Evolutionary conservation across 2,888 invertebrate species (phyloP).

Genomic region (Agapetus fuscipes): DNA sequence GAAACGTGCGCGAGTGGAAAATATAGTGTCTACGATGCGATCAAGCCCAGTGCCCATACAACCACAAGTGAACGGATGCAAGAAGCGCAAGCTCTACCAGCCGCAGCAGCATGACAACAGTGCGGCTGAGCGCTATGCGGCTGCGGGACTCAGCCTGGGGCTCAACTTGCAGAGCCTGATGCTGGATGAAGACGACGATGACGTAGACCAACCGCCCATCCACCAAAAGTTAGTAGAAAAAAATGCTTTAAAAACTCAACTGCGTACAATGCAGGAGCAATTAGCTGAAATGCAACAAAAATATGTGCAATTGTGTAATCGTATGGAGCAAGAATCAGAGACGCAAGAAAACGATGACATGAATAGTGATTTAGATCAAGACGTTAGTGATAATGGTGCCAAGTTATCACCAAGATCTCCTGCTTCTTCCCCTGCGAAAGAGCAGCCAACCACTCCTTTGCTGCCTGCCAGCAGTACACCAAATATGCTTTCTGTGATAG

Average conservation of each 20-base stretch:
- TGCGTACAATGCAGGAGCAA: conserved; percentile 82
- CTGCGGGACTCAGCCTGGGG: conserved; percentile 47
- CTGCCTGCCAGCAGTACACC: conserved; percentile 41
- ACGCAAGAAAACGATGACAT: conserved; percentile 66
- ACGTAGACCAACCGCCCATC: conserved; percentile 65
- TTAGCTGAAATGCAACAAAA: conserved; percentile 86
- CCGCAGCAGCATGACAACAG: conserved; percentile 81
- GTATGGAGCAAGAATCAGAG: conserved; percentile 72
- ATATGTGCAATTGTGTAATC: conserved; percentile 77
- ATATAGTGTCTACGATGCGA: conserved; percentile 90
- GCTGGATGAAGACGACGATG: conserved; percentile 59
- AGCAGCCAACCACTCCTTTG: conserved; percentile 39
- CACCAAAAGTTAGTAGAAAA: conserved; percentile 80
- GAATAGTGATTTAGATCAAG: conserved; percentile 55
- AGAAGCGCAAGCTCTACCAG: conserved; percentile 91
- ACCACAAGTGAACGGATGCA: conserved; percentile 81
- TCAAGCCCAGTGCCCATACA: conserved; percentile 67
- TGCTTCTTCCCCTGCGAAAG: conserved; percentile 39
- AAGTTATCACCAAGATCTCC: conserved; percentile 48
- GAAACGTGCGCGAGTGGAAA: conserved; percentile 90
- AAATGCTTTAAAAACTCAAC: conserved; percentile 74
- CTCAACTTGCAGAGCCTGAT: conserved; percentile 46
- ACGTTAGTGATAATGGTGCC: conserved; percentile 35
- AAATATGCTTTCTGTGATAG: conserved; percentile 53
- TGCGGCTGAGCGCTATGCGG: conserved; percentile 50